Base-by-base conservation (phyloP, 2,797 vertebrate genomes). In the Mionectes olivaceus region DNA sequence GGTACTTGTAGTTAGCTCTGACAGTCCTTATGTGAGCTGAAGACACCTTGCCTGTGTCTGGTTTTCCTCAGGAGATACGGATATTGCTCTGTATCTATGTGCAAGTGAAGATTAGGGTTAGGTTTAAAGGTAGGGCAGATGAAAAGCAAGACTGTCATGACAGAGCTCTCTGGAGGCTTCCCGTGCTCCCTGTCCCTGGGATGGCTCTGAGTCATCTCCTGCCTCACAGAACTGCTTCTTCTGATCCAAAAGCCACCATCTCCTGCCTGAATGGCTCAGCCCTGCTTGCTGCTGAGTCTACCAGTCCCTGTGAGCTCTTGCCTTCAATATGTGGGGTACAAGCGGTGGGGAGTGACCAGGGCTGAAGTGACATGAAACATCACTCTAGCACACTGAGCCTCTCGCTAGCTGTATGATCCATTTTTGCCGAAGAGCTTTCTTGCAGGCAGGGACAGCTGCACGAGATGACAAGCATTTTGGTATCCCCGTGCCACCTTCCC, bases 81-180 rank as follows among this genome's bases (percentile, higher is more conserved):
- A 33, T 76, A 25, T 43, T 55, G 35, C 41, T 44, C 35, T 93
- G 57, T 91, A 70, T 94, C 56, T 88, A 76, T 83, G 82, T 96
- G 89, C 30, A 78, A 50, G 61, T 60, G 64, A 68, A 85, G 41
- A 25, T 57, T 43, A 59, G 41, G 52, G 43, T 43, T 64, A 52
- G 27, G 25, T 83, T 46, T 78, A 55, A 11, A 17, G 13, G 33
- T 64, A 43, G 18, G 32, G 50, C 19, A 56, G 41, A 27, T 76
- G 39, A 75, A 77, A 74, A 52, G 24, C 56, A 44, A 67, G 56
- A 28, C 21, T 55, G 50, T 32, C 63, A 47, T 25, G n/a, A 68
- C 25, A 57, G 44, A 59, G 10, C 23, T 33, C 18, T 68, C 49
- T 59, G 44, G 30, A 87, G 18, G 21, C 35, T 76, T 37, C 44